phyloP scores from a whole-genome alignment of 1,140 invertebrate species.

The Papilio machaon region DNA sequence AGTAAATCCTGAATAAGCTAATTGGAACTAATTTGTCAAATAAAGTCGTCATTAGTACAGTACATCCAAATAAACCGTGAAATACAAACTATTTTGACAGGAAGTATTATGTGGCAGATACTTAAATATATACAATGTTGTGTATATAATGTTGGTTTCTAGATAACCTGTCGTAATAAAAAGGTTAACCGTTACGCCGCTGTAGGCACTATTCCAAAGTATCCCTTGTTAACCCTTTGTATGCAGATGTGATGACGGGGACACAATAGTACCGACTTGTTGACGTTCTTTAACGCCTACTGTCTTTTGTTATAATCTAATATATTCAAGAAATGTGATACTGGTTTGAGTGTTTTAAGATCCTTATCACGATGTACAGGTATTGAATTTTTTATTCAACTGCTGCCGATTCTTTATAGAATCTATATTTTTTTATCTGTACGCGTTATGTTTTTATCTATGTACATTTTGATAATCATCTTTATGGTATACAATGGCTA shows the following conservation, averaged over 20 bases:
- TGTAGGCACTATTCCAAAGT: slow-evolving; percentile 25
- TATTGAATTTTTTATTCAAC: slow-evolving; percentile 5
- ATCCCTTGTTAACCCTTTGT: slow-evolving; percentile 52
- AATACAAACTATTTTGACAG: too few species aligned
- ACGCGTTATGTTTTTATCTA: too few species aligned
- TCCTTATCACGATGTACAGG: neutral
- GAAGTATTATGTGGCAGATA: too few species aligned
- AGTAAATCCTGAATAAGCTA: too few species aligned
- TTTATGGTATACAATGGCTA: too few species aligned
- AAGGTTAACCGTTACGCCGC: slow-evolving; percentile 49
- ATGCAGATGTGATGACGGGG: slow-evolving; percentile 58
- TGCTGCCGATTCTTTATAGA: neutral
- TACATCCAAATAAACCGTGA: too few species aligned
- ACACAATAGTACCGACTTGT: slow-evolving; percentile 40
- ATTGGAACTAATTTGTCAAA: too few species aligned
- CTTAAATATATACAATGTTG: too few species aligned
- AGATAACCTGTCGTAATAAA: slow-evolving; percentile 39
- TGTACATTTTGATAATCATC: too few species aligned
- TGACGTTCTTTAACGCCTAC: slow-evolving; percentile 36
- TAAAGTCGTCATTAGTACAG: too few species aligned
- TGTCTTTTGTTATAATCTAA: slow-evolving; percentile 27
- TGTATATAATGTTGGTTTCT: neutral
- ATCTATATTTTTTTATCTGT: neutral
- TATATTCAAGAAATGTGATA: neutral
- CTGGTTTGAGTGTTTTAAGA: neutral